Base-by-base conservation (phyloP, 2,797 vertebrate species). In the Arctocebus calabarensis region DNA sequence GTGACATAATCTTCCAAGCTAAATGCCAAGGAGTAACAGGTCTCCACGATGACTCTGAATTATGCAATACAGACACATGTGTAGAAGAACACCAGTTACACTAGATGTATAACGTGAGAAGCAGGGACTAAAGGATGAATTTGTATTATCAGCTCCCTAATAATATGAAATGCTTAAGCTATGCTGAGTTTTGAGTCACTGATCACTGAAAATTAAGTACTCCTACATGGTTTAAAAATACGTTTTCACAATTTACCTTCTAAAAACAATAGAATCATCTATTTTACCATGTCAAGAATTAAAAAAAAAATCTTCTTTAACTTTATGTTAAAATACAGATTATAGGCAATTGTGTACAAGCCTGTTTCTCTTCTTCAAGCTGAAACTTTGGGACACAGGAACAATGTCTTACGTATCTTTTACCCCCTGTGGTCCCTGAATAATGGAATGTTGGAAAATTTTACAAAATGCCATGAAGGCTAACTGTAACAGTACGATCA, bases 221-320 rank as follows among this genome's bases (percentile, higher is more conserved):
- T 88, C 27, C 77, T 59, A 82, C 55, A 48, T 1, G 61, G 48
- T 82, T 83, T 77, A 73, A 85, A 75, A 93, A 73, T 90, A 43
- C 45, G 13, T 34, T 78, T 87, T 59, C 37, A 84, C 78, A 55
- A 19, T n/a, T 66, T 94, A 71, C 52, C 43, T 85, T 90, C 43
- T 32, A 45, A 75, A 97, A 84, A 94, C 86, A 88, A 95, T 5
- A 81, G n/a, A 79, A 59, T 81, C n/a, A 61, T 88, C 23, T 66
- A 77, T 82, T 86, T 91, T n/a, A 43, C 3, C 37, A n/a, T 66
- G 48, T 62, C 19, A 62, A 84, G 71, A 88, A 88, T 74, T 22
- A 11, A 52, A 55, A 79, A 64, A 59, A 52, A 19, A 19, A 59
- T 9, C 68, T 55, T 48, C n/a, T 89, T 85, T 84, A 75, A 11